phyloP scores from a whole-genome alignment of 2,888 invertebrate genomes.

The Aporophyla lueneburgensis region DNA sequence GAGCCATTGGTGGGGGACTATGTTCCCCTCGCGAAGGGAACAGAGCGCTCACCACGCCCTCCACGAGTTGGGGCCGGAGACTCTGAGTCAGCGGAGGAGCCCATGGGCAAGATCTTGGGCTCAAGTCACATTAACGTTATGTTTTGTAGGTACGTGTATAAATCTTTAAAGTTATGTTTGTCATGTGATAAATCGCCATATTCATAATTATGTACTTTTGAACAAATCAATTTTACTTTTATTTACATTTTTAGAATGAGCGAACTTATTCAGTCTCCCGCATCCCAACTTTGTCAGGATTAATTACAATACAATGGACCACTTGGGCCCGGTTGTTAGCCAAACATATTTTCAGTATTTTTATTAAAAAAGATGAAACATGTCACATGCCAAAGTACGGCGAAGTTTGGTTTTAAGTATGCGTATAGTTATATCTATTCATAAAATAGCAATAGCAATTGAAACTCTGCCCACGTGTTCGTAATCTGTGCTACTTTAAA shows the following conservation, averaged over 20 bases:
- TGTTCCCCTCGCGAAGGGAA: too few relatives aligned
- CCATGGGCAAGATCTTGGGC: too few relatives aligned
- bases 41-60: too few relatives aligned
- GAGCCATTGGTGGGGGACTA: too few relatives aligned
- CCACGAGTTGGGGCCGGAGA: too few relatives aligned
- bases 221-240: too few relatives aligned
- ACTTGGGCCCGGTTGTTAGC: background rate
- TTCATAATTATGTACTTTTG: too few relatives aligned
- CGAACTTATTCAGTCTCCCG: background rate
- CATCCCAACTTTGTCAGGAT: background rate
- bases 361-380: background rate
- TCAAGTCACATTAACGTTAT: background rate
- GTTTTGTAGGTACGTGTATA: too few relatives aligned
- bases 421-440: constrained; percentile 12
- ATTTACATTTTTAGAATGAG: too few relatives aligned
- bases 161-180: too few relatives aligned
- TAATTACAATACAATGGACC: background rate
- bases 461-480: background rate
- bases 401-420: constrained; percentile 2
- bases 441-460: background rate
- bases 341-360: background rate
- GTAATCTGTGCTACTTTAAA: background rate
- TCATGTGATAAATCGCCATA: too few relatives aligned
- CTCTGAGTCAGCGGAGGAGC: too few relatives aligned
- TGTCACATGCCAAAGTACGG: background rate